Conservation (phyloP, 1,140 invertebrate species). For the Periplaneta americana region DNA sequence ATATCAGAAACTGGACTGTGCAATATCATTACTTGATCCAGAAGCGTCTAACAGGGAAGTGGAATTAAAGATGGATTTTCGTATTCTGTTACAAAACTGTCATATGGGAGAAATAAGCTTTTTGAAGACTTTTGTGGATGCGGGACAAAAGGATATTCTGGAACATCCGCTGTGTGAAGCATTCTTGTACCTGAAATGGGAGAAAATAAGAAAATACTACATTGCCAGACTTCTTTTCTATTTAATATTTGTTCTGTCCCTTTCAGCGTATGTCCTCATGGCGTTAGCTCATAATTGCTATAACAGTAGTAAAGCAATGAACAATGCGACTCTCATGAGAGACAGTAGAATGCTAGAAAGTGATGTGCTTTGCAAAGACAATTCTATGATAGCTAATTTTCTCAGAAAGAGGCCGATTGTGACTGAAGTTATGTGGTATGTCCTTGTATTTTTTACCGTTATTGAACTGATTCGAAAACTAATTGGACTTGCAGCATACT, state of each 20-base stretch:
- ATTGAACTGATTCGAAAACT: constrained; percentile 72
- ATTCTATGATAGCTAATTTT: constrained; percentile 64
- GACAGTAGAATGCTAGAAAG: constrained; percentile 41
- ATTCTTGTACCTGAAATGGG: constrained; percentile 81
- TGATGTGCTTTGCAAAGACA: constrained; percentile 31
- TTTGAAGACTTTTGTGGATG: constrained; percentile 74
- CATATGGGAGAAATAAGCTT: constrained; percentile 74
- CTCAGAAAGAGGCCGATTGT: constrained; percentile 62
- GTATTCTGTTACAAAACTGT: constrained; percentile 69
- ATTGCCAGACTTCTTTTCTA: constrained; percentile 72
- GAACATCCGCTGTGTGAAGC: constrained; percentile 77
- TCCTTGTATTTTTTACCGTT: constrained; percentile 62
- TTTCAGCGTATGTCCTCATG: constrained; percentile 70
- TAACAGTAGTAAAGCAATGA: constrained; percentile 63
- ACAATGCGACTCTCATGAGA: constrained; percentile 45
- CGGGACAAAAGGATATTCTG: constrained; percentile 76
- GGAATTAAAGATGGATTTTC: constrained; percentile 74
- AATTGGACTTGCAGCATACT: constrained; percentile 68
- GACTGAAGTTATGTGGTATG: constrained; percentile 66
- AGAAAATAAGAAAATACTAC: constrained; percentile 84
- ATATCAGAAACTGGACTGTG: constrained; percentile 66
- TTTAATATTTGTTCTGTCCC: constrained; percentile 69
- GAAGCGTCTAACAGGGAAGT: constrained; percentile 70
- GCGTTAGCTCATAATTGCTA: constrained; percentile 73
- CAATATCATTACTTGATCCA: constrained; percentile 71